Conservation (phyloP, 2,113 vertebrate species). For the Oryzias javanicus region DNA sequence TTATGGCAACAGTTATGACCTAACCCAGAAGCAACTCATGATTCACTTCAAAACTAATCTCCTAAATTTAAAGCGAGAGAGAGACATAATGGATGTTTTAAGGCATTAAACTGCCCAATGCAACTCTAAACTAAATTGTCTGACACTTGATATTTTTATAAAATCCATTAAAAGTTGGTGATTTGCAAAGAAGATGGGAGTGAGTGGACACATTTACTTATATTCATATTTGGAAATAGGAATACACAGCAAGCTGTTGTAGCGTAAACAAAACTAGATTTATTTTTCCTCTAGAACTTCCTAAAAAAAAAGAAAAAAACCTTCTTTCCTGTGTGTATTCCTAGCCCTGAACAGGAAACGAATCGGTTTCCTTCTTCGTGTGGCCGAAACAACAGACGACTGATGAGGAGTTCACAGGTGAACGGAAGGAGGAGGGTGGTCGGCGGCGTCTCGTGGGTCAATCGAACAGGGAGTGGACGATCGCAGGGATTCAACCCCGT, state of each 20-base stretch:
- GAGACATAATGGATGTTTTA: too few species aligned
- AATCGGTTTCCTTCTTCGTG: constrained; percentile 36
- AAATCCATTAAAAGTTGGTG: too few species aligned
- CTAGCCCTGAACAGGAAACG: constrained; percentile 45
- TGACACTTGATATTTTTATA: too few species aligned
- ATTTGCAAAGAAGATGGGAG: too few species aligned
- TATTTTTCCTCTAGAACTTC: constrained; percentile 36
- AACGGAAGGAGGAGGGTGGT: constrained; percentile 2
- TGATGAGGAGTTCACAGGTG: constrained; percentile 17
- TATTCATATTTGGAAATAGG: too few species aligned
- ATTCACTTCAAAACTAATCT: too few species aligned
- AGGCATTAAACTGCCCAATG: too few species aligned
- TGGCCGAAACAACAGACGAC: constrained; percentile 8
- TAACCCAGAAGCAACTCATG: too few species aligned
- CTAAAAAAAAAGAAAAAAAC: constrained; percentile 1
- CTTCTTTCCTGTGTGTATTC: constrained; percentile 20
- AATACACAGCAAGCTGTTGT: constrained; percentile 7
- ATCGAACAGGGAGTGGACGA: constrained; percentile 16
- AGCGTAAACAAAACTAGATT: constrained; percentile 12
- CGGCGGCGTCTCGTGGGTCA: background rate
- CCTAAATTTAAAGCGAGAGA: too few species aligned
- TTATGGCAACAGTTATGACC: too few species aligned
- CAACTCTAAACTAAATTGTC: too few species aligned
- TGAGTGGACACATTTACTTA: too few species aligned
- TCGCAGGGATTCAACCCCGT: background rate